These are phyloP conservation scores for Spilarctia lutea DNA, from an alignment of 2,888 invertebrate genomes.

Conservation along the genomic window DNA sequence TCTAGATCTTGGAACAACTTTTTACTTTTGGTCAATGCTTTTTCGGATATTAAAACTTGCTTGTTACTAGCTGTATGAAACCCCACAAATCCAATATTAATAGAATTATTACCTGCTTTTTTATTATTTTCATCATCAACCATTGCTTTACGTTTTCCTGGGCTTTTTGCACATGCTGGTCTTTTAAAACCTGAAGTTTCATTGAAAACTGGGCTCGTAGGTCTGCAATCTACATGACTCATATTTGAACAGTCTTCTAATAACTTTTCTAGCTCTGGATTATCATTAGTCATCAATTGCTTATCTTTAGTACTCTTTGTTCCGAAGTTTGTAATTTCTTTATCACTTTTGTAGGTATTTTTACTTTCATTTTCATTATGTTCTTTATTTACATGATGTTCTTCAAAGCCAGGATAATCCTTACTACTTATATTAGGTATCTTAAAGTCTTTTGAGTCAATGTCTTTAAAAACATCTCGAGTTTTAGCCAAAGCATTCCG, in stretches of 20 bases:
- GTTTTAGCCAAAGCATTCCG: conserved; percentile 59
- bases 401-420: conserved; percentile 8
- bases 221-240: not conserved
- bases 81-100: not conserved
- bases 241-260: conserved; percentile 28
- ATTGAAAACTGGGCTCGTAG: not conserved
- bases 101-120: not conserved
- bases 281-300: not conserved
- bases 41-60: conserved; percentile 60
- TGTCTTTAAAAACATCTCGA: conserved; percentile 60
- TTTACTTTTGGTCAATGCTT: conserved; percentile 65
- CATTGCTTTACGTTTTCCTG: conserved; percentile 3
- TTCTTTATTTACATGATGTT: not conserved
- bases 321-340: not conserved
- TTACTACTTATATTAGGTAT: not conserved
- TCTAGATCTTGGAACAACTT: conserved; percentile 57
- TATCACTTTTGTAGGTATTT: not conserved
- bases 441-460: conserved; percentile 36
- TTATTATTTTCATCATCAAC: not conserved
- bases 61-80: conserved; percentile 71
- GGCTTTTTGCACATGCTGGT: not conserved
- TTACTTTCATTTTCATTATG: not conserved
- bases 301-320: not conserved
- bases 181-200: not conserved
- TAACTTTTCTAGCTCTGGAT: conserved; percentile 41